Evolutionary conservation across 2,888 invertebrate genomes (phyloP).

Genomic region (Serrognathus titanus): DNA sequence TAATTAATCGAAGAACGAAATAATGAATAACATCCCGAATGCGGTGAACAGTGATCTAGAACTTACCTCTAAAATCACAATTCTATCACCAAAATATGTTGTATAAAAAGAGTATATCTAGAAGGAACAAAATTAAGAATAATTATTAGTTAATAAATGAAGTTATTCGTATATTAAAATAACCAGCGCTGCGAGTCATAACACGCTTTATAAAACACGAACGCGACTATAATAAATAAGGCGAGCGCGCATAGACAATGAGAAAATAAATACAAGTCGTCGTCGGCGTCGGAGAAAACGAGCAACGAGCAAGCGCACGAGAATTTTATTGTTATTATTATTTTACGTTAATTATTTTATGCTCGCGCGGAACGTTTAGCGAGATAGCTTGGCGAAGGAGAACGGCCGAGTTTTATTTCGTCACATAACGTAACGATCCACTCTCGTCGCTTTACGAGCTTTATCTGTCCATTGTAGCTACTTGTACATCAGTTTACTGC

Average conservation of each 20-base stretch:
- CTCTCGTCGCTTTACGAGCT: conserved; percentile 23
- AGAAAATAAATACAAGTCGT: background rate
- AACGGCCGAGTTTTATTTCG: conserved; percentile 26
- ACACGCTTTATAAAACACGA: background rate
- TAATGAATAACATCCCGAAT: too few species aligned
- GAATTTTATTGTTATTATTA: background rate
- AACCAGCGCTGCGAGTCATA: background rate
- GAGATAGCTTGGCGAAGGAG: too few species aligned
- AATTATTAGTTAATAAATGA: background rate
- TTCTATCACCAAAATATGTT: too few species aligned
- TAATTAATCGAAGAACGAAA: too few species aligned
- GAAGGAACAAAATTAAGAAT: background rate
- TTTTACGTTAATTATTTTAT: conserved; percentile 2
- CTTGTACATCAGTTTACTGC: conserved; percentile 38
- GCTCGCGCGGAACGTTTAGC: too few species aligned
- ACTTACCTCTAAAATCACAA: too few species aligned
- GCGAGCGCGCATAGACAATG: background rate
- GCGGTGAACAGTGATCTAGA: too few species aligned
- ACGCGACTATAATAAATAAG: background rate
- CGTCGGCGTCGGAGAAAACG: background rate
- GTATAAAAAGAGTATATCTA: too few species aligned
- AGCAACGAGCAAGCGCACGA: background rate
- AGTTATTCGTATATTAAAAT: background rate
- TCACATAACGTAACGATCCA: conserved; percentile 29
- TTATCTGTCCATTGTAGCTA: conserved; percentile 41